These are phyloP conservation scores for Sussaba pulchella DNA, from an alignment of 2,888 invertebrate genomes.

Conservation along the genomic window DNA sequence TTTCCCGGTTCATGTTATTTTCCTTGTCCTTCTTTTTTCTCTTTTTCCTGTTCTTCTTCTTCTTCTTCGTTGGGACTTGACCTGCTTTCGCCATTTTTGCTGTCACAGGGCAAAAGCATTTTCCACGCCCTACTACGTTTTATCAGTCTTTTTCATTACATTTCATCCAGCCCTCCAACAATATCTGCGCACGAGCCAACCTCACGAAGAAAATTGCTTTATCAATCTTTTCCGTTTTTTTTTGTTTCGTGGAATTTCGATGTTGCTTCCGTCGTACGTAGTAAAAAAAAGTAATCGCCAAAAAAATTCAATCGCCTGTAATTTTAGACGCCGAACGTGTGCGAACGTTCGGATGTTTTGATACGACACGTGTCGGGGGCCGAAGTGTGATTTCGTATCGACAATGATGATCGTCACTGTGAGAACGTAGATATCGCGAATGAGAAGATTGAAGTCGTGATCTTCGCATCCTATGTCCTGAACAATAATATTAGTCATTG, in stretches of 20 bases:
- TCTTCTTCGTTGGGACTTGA: slow-evolving; percentile 12
- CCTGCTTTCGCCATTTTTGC: not conserved
- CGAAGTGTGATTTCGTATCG: not conserved
- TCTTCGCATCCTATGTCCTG: not conserved
- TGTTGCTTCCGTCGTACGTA: not conserved
- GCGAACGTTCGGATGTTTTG: no score
- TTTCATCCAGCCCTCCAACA: not conserved
- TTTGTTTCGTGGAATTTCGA: not conserved
- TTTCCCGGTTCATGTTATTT: slow-evolving; percentile 24
- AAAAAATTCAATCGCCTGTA: not conserved
- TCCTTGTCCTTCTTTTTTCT: slow-evolving; percentile 29
- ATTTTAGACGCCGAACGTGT: no score
- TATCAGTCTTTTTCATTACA: slow-evolving; percentile 10
- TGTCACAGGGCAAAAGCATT: not conserved
- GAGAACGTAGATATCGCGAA: slow-evolving; percentile 53
- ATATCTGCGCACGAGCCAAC: not conserved
- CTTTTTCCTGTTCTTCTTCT: slow-evolving; percentile 7
- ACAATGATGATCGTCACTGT: slow-evolving; percentile 29
- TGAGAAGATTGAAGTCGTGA: slow-evolving; percentile 6
- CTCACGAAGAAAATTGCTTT: not conserved
- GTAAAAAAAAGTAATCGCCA: slow-evolving; percentile 1
- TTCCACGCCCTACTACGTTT: not conserved
- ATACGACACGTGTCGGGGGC: slow-evolving; percentile 40
- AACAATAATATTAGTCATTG: slow-evolving; percentile 2
- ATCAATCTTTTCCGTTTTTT: not conserved